Evolutionary conservation across 2,888 invertebrate genomes (phyloP).

Genomic region (Trisateles emortualis): DNA sequence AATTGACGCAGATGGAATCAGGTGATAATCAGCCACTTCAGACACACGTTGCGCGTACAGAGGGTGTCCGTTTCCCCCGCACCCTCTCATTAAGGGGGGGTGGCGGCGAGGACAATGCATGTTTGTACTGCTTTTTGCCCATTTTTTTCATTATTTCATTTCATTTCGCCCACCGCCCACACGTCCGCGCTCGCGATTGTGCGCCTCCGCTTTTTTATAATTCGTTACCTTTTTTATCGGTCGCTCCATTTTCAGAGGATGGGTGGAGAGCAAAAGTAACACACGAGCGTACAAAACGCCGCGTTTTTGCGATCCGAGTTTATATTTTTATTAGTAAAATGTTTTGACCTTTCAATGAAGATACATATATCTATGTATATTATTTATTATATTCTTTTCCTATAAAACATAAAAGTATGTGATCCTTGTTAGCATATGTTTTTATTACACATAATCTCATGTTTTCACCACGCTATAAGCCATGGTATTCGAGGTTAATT

Average conservation of each 20-base stretch:
- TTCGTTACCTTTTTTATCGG: constrained; percentile 87
- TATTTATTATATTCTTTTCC: not conserved
- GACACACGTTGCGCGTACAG: constrained; percentile 67
- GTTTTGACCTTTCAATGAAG: not conserved
- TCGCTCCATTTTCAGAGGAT: constrained; percentile 86
- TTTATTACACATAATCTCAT: constrained; percentile 25
- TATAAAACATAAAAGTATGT: constrained; percentile 3
- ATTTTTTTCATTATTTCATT: constrained; percentile 88
- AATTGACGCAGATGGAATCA: constrained; percentile 74
- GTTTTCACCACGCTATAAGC: constrained; percentile 31
- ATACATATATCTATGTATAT: not conserved
- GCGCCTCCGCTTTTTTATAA: constrained; percentile 86
- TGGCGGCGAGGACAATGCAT: constrained; percentile 83
- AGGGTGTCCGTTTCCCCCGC: constrained; percentile 54
- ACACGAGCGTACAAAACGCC: constrained; percentile 61
- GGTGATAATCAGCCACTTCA: constrained; percentile 84
- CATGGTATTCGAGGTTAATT: constrained; percentile 31
- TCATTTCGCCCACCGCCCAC: constrained; percentile 85
- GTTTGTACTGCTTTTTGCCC: constrained; percentile 87
- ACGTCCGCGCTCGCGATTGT: constrained; percentile 86
- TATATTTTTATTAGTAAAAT: constrained; percentile 2
- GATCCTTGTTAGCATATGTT: constrained; percentile 1
- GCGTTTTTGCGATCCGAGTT: constrained; percentile 29
- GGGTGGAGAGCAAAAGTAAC: constrained; percentile 62
- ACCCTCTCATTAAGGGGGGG: constrained; percentile 80